phyloP scores from a whole-genome alignment of 2,113 vertebrate species.

The Rhea pennata region DNA sequence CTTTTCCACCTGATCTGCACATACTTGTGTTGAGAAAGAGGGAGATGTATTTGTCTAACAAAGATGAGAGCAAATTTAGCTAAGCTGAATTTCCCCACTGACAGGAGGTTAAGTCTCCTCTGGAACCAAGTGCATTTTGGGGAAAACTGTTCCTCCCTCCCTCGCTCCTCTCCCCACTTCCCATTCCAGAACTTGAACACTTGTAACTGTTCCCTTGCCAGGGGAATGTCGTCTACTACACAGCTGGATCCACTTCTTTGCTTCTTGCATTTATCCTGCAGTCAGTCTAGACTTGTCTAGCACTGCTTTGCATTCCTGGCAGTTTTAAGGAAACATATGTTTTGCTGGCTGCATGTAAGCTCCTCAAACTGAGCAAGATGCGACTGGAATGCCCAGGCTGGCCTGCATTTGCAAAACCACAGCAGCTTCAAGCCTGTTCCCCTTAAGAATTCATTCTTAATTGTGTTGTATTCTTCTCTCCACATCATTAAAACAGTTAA shows the following conservation, averaged over 20 bases:
- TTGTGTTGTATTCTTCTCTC: neutral
- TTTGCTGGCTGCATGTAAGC: neutral
- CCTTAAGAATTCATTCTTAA: neutral
- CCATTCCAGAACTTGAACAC: neutral
- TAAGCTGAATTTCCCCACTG: neutral
- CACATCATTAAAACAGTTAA: no score
- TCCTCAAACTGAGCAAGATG: neutral
- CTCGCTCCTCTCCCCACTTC: neutral
- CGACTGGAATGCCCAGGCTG: neutral
- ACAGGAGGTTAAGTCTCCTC: neutral
- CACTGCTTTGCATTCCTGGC: conserved; percentile 18
- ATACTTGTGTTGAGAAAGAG: neutral
- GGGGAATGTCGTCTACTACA: neutral
- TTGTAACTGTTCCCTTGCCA: neutral
- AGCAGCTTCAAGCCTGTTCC: neutral
- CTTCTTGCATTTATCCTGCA: neutral
- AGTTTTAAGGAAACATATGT: neutral
- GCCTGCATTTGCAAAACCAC: neutral
- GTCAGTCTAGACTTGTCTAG: conserved; percentile 41
- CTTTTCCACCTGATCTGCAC: neutral
- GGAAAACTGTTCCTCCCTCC: neutral
- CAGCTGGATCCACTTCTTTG: neutral
- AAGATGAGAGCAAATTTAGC: neutral
- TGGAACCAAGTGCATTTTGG: neutral
- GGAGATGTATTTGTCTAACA: neutral